Base-by-base conservation (phyloP, 23 tunicate species). In the Styela clava region DNA sequence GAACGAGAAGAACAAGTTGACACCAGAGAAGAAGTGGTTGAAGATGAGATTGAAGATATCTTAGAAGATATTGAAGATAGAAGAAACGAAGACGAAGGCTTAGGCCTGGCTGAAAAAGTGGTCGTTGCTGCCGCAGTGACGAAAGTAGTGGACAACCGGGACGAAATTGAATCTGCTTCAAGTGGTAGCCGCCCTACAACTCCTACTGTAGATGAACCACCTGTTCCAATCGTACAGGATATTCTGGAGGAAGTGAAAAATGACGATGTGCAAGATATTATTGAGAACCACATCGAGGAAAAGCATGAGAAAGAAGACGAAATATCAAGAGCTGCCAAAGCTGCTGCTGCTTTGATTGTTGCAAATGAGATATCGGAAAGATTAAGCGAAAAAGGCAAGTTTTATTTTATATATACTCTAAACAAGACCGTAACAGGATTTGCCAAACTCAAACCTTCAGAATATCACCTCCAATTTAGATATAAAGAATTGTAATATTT, bases 21-120 rank as follows among this genome's bases (percentile, higher is more conserved):
- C 24, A 31, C 28, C 1, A 76, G 37, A 52, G 81, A 76, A 52
- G 81, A 76, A 25, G 18, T 33, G 20, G 20, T 34, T 16, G n/a
- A n/a, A n/a, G 83, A 78, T 31, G 84, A 44, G 34, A 74, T 89
- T 18, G 84, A 68, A 16, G 86, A 88, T 27, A 64, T n/a, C 62
- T 37, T 88, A 16, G 69, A 71, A 34, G 92, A 88, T 32, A 86
- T 64, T 12, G 52, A 35, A 2, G 94, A 88, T 73, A 87, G 83
- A 5, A 37, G 23, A 27, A 22, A 27, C 16, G 71, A 27, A 2
- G 73, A 79, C 34, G 32, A 26, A 35, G 62, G 62, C 33, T 29
- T 30, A 29, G 86, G 71, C 26, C 25, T 69, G 71, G 37, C 33
- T 51, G 69, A 24, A 3, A 28, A 83, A 2, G 86, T 33, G 19